Evolutionary conservation across 2,888 invertebrate species (phyloP).

Genomic region (Caenorhabditis zanzibari): DNA sequence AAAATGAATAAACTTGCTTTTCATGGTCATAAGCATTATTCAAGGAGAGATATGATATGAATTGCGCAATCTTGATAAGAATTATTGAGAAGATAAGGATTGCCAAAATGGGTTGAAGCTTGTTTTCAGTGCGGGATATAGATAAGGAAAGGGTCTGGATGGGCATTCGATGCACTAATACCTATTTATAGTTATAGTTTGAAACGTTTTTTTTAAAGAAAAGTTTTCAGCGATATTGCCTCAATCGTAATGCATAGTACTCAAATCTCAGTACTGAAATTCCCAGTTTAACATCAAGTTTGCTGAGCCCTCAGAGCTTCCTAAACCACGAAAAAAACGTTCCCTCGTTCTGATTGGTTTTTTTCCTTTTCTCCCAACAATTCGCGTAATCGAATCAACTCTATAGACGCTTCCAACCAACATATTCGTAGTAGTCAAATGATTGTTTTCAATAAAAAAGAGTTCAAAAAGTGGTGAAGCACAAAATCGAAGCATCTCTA

Average conservation of each 20-base stretch:
- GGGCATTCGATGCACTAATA: too few species aligned
- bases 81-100: slow-evolving; percentile 5
- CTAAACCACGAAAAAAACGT: slow-evolving; percentile 22
- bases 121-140: neutral
- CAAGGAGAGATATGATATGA: slow-evolving; percentile 32
- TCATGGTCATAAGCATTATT: slow-evolving; percentile 26
- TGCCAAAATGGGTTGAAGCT: neutral
- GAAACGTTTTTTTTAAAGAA: too few species aligned
- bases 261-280: too few species aligned
- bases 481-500: slow-evolving; percentile 9
- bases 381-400: slow-evolving; percentile 52
- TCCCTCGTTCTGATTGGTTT: slow-evolving; percentile 57
- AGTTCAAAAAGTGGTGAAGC: neutral
- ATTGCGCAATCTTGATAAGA: slow-evolving; percentile 57
- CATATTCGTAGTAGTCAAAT: slow-evolving; percentile 34
- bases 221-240: too few species aligned
- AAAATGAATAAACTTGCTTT: slow-evolving; percentile 51
- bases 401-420: slow-evolving; percentile 20
- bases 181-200: too few species aligned
- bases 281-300: too few species aligned
- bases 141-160: neutral
- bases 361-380: slow-evolving; percentile 25
- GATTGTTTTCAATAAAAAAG: neutral
- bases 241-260: neutral
- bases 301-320: neutral